These are phyloP conservation scores for Drosophila repleta DNA, from an alignment of 1,140 invertebrate species.

Conservation along the genomic window DNA sequence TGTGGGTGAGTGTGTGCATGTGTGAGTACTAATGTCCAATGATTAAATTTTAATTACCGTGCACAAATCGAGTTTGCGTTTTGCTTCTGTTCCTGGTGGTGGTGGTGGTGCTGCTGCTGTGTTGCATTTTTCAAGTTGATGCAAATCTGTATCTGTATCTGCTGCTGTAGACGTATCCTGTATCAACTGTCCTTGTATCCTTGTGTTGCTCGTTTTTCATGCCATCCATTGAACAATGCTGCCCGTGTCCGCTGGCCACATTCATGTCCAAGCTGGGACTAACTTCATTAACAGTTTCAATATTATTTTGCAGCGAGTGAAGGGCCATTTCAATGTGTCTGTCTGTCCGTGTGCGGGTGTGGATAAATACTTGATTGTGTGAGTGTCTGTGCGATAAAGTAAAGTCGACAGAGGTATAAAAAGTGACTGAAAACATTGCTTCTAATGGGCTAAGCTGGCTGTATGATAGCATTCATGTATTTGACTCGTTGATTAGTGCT, in stretches of 20 bases:
- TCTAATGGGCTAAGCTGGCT: too few relatives aligned
- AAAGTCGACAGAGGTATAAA: not conserved
- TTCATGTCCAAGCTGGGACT: constrained; percentile 41
- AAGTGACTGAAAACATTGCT: not conserved
- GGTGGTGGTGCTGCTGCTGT: constrained; percentile 16
- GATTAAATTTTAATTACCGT: constrained; percentile 81
- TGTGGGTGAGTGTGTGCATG: constrained; percentile 21
- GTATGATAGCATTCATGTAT: too few relatives aligned
- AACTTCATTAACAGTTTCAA: constrained; percentile 78
- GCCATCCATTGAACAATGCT: constrained; percentile 57
- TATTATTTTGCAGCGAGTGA: constrained; percentile 41
- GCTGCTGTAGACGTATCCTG: not conserved
- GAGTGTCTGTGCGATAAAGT: constrained; percentile 1
- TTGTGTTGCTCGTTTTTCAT: constrained; percentile 63
- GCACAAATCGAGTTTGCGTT: constrained; percentile 75
- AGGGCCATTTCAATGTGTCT: constrained; percentile 31
- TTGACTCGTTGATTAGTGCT: too few relatives aligned
- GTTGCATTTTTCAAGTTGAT: constrained; percentile 60
- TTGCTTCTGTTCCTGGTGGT: constrained; percentile 34
- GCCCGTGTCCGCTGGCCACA: constrained; percentile 32
- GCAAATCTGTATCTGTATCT: constrained; percentile 38
- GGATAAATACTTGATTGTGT: not conserved
- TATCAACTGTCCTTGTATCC: constrained; percentile 7
- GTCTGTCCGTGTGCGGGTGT: not conserved
- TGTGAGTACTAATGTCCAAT: constrained; percentile 76